phyloP scores from a whole-genome alignment of 2,888 invertebrate genomes.

The Venusia cambrica region DNA sequence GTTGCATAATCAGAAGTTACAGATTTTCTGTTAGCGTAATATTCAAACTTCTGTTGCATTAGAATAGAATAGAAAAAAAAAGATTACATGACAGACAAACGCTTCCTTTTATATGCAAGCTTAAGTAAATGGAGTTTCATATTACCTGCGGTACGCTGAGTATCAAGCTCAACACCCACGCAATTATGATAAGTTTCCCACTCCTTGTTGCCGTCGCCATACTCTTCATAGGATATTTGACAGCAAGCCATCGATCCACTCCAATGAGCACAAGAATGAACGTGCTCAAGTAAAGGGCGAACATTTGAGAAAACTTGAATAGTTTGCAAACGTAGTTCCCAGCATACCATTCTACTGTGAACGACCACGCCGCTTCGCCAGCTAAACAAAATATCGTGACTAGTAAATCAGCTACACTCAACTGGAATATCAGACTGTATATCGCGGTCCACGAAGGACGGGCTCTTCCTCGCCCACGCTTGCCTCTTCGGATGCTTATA shows the following conservation, averaged over 20 bases:
- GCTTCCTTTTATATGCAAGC: constrained; percentile 10
- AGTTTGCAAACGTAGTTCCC: constrained; percentile 89
- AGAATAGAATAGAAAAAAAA: no score
- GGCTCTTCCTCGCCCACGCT: constrained; percentile 76
- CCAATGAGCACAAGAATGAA: constrained; percentile 91
- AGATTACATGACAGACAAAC: no score
- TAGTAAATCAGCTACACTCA: constrained; percentile 90
- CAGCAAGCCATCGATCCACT: constrained; percentile 89
- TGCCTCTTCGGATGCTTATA: constrained; percentile 86
- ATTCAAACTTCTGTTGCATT: no score
- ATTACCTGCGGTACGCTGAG: constrained; percentile 91
- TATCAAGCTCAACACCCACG: constrained; percentile 87
- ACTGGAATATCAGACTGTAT: constrained; percentile 89
- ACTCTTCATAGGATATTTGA: constrained; percentile 89
- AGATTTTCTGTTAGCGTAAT: no score
- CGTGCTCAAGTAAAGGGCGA: constrained; percentile 90
- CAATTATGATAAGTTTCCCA: constrained; percentile 83
- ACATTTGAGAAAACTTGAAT: constrained; percentile 91
- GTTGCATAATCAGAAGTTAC: no score
- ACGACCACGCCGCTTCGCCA: constrained; percentile 91
- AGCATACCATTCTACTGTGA: constrained; percentile 90
- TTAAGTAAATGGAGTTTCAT: constrained; percentile 5
- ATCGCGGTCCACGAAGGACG: constrained; percentile 86
- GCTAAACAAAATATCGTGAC: constrained; percentile 91
- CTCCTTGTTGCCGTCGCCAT: constrained; percentile 85